phyloP scores from a whole-genome alignment of 2,888 invertebrate genomes.

The Melanchra persicariae region DNA sequence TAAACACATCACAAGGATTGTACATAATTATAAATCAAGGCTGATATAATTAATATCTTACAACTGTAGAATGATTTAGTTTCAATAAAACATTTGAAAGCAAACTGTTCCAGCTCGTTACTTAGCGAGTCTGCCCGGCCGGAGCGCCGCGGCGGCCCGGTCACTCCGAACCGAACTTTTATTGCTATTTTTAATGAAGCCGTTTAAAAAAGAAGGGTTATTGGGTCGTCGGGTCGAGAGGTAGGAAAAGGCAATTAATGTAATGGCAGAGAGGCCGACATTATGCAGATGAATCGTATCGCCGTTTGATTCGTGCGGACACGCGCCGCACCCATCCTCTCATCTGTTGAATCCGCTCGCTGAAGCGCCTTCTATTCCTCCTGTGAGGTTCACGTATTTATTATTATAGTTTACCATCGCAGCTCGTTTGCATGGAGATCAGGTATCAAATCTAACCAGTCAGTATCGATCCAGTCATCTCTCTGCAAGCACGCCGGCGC shows the following conservation, averaged over 20 bases:
- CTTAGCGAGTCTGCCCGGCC: not conserved
- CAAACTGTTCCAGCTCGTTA: not conserved
- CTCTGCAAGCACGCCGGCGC: not conserved
- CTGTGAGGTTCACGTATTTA: constrained; percentile 12
- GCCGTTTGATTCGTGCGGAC: constrained; percentile 12
- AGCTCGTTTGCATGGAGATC: constrained; percentile 19
- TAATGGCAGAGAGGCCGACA: constrained; percentile 70
- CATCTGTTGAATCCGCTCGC: constrained; percentile 34
- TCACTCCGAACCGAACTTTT: constrained; percentile 63
- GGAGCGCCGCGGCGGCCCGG: not conserved
- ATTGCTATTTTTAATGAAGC: constrained; percentile 77
- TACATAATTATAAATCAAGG: not conserved
- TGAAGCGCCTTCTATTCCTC: constrained; percentile 1
- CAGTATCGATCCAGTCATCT: too few species aligned
- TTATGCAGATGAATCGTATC: constrained; percentile 67
- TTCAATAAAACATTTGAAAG: constrained; percentile 8
- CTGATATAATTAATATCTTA: not conserved
- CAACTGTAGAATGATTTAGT: not conserved
- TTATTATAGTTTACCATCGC: constrained; percentile 26
- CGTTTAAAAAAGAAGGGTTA: constrained; percentile 79
- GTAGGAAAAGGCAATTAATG: constrained; percentile 80
- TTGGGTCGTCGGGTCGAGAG: constrained; percentile 49
- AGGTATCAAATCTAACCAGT: too few species aligned
- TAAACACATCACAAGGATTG: not conserved
- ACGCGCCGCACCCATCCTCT: constrained; percentile 3